Base-by-base conservation (phyloP, 2,797 vertebrate species). In the Strix occidentalis region DNA sequence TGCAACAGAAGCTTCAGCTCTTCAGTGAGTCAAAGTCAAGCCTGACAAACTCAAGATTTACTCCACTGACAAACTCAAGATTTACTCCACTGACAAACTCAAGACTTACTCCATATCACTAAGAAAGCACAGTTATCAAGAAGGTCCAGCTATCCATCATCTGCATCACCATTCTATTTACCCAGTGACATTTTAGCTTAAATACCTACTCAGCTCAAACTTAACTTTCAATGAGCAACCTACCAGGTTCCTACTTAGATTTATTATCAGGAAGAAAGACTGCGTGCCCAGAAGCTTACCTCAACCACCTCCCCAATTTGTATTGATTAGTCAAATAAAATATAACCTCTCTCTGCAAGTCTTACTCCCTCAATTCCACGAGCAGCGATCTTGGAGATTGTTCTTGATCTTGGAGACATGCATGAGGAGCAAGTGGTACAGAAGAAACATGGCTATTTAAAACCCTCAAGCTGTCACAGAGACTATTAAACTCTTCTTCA, bases 21-120 rank as follows among this genome's bases (percentile, higher is more conserved):
- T 92, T 45, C 11, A 75, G 12, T 2, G 1, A 91, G 70, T 69
- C 82, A 85, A 78, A 89, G 31, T 28, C 65, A 86, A 81, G 39
- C 70, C 54, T 86, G 68, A 93, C 31, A 88, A 87, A 92, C 56
- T 92, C 79, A 77, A 69, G 69, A 81, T 45, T 89, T 87, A 83
- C 11, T 57, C 78, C 6, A 0, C 54, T 86, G 68, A 93, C 31
- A 88, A 87, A 92, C 56, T 92, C 79, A 77, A 69, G 69, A 81
- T 45, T 89, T 87, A 83, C 11, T 57, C 78, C 6, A 0, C 54
- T 86, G 68, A 93, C 31, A 88, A 87, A 92, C 56, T 92, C 79
- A 77, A 69, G 69, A 81, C 41, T 89, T 89, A 80, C 11, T 57
- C 78, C 6, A 0, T 56, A 84, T 88, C 23, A 10, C 61, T 87